Evolutionary conservation across 2,113 vertebrate species (phyloP), one percentile per base, ranked within the genome.

Genomic region (Scolopax mira): DNA sequence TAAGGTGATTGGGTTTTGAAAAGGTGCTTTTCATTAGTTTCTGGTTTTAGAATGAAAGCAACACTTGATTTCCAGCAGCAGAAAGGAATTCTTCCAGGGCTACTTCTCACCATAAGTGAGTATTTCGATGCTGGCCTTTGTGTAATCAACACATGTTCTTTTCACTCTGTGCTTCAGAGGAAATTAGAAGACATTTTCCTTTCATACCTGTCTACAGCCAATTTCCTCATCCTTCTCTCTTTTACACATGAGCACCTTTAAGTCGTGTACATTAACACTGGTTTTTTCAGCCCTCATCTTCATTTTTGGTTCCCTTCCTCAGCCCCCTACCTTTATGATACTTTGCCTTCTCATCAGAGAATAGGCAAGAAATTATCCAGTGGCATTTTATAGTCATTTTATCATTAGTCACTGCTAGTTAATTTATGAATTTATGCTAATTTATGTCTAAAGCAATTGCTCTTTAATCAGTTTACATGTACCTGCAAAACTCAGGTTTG

Each of bases 161-260:
- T 60, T 69, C 89, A 61, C 58, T 93, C 91, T 1, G 67, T 66
- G 28, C 77, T 93, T 75, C 60, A 91, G 81, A 97, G 93, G 90
- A 97, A 98, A 96, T 85, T 81, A 88, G 79, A 70, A 91, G 75
- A 85, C 13, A 44, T 85, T 96, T 96, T 96, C 15, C 25, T 91
- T 91, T 94, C 60, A 62, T 93, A 89, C 69, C 62, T 84, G 57
- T 83, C 65, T 84, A 70, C 91, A 82, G 54, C 61, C 42, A 94
- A 80, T 96, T 96, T 96, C 89, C 89, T 95, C 65, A 71, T 57
- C 67, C 49, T 78, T 85, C 89, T 95, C 83, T 89, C 52, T 74
- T 96, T 94, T 89, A 96, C 90, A 95, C 88, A 70, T 91, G 77
- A 87, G 41, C 61, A 97, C 87, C 89, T 97, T 97, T 96, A 97